phyloP scores from a whole-genome alignment of 1,140 invertebrate genomes.

The Brachionus manjavacas region DNA sequence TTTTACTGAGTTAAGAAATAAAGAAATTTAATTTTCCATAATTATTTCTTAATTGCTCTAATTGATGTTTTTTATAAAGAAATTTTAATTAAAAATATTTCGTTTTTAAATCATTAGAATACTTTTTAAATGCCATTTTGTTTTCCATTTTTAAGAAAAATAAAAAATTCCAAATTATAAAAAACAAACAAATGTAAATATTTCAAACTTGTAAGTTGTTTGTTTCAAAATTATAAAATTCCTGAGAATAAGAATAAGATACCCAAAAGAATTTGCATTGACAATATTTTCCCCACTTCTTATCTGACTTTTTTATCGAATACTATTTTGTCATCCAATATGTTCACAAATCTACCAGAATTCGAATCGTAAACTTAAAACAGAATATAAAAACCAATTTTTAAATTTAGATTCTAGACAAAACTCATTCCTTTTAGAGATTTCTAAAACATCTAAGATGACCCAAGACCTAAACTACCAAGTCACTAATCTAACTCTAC shows the following conservation, averaged over 20 bases:
- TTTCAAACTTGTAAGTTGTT: neutral
- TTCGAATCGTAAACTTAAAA: neutral
- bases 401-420: neutral
- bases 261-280: neutral
- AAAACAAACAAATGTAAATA: neutral
- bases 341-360: neutral
- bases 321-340: neutral
- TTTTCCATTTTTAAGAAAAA: neutral
- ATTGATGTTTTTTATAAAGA: neutral
- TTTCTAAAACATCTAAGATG: neutral
- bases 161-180: neutral
- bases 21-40: neutral
- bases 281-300: neutral
- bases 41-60: neutral
- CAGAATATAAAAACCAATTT: neutral
- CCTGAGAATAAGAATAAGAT: neutral
- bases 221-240: conserved; percentile 1
- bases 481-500: neutral
- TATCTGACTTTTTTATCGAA: neutral
- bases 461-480: neutral
- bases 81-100: conserved; percentile 9
- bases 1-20: neutral
- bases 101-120: neutral
- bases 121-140: neutral
- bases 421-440: neutral